Percentiles rank a stretch among this genome's conserved stretches.
phyloP scores from a whole-genome alignment of 2,888 invertebrate species.

The Pilophorus perplexus region DNA sequence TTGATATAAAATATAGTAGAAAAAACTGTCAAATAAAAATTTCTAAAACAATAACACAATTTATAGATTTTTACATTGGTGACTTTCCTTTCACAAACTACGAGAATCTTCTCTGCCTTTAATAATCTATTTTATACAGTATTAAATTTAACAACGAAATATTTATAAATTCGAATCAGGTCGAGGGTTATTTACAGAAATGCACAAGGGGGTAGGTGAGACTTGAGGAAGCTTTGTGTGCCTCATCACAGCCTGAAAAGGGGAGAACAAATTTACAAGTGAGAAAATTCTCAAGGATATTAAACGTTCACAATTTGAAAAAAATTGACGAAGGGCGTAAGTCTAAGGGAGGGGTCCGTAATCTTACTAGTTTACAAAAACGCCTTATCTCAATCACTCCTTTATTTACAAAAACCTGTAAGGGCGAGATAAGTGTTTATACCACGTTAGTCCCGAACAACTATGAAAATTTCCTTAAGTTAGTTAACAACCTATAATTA shows the following conservation, averaged over 20 bases:
- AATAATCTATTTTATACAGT: neutral
- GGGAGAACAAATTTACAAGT: neutral
- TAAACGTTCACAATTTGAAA: too few relatives aligned
- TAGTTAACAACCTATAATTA: neutral
- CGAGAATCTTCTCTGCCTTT: neutral
- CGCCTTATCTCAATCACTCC: conserved; percentile 33
- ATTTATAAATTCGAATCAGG: conserved; percentile 10
- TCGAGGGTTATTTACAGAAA: neutral
- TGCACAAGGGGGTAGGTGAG: conserved; percentile 16
- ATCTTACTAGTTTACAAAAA: conserved; percentile 28
- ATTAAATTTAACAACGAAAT: neutral
- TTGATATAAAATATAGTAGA: conserved; percentile 35
- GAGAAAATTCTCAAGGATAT: too few relatives aligned
- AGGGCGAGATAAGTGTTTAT: conserved; percentile 43
- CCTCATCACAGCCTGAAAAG: conserved; percentile 36
- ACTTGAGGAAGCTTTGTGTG: conserved; percentile 27
- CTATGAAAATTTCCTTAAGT: conserved; percentile 22
- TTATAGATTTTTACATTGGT: conserved; percentile 3
- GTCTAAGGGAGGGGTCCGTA: neutral
- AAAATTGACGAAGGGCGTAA: too few relatives aligned
- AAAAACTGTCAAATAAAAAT: conserved; percentile 24
- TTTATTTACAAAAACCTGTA: conserved; percentile 18
- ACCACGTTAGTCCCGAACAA: conserved; percentile 47
- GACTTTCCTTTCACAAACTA: conserved; percentile 1
- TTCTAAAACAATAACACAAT: conserved; percentile 14